Evolutionary conservation across 2,113 vertebrate genomes (phyloP).

Genomic region (Sceloporus tristichus): DNA sequence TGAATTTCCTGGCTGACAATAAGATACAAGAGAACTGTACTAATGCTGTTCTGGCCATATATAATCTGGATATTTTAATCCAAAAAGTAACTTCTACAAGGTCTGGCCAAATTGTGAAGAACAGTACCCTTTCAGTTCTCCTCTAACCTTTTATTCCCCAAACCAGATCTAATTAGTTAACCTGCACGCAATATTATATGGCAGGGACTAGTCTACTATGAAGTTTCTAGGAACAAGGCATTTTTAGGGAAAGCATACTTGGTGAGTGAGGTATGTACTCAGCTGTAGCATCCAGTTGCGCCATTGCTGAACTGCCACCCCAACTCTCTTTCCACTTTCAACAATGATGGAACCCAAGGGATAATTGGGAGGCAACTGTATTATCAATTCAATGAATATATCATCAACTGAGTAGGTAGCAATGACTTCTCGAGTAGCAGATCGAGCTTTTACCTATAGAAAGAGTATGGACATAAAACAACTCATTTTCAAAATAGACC

Average conservation of each 20-base stretch:
- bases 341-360: slow-evolving; percentile 93
- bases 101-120: background rate
- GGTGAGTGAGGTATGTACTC: slow-evolving; percentile 97
- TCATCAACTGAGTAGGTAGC: slow-evolving; percentile 96
- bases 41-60: too few species aligned
- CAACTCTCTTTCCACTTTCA: slow-evolving; percentile 95
- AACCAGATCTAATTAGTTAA: background rate
- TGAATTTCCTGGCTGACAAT: background rate
- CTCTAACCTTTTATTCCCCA: background rate
- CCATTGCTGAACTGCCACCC: slow-evolving; percentile 97
- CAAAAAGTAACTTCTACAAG: too few species aligned
- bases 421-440: slow-evolving; percentile 93
- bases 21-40: too few species aligned
- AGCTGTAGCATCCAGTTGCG: slow-evolving; percentile 98
- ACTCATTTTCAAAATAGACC: background rate
- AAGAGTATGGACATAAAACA: background rate
- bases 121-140: too few species aligned
- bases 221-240: background rate
- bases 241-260: slow-evolving; percentile 76
- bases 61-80: background rate
- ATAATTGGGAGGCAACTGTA: slow-evolving; percentile 94
- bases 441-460: slow-evolving; percentile 92
- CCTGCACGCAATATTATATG: background rate
- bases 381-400: slow-evolving; percentile 96
- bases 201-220: background rate